These are phyloP conservation scores for Pterostichus niger DNA, from an alignment of 2,888 invertebrate species.

Conservation along the genomic window DNA sequence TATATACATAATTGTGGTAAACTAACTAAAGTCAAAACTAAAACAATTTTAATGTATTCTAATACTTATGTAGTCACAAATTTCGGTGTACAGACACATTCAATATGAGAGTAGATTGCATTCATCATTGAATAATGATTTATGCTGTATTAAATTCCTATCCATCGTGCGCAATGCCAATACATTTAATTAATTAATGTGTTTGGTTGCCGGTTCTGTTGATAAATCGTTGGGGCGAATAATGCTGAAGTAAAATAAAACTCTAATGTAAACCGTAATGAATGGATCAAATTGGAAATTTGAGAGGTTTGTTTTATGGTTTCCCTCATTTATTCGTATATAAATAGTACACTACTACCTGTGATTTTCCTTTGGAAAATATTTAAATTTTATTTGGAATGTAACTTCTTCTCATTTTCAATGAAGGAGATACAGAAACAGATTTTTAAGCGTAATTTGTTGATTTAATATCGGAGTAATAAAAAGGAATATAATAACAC, in stretches of 20 bases:
- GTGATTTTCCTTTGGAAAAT: background rate
- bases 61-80: conserved; percentile 4
- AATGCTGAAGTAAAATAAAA: conserved; percentile 63
- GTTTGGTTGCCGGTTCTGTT: conserved; percentile 55
- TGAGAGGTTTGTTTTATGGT: conserved; percentile 37
- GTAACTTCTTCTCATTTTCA: too few species aligned
- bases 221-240: conserved; percentile 54
- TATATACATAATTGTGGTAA: too few species aligned
- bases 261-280: conserved; percentile 41
- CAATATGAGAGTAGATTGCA: conserved; percentile 22
- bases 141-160: conserved; percentile 65
- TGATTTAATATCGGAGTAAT: too few species aligned
- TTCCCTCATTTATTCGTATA: background rate
- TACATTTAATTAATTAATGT: conserved; percentile 66
- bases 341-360: background rate
- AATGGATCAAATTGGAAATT: conserved; percentile 50
- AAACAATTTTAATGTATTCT: background rate
- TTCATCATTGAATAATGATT: conserved; percentile 48
- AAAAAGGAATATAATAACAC: too few species aligned
- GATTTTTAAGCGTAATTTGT: too few species aligned
- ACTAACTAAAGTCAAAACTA: conserved; percentile 16
- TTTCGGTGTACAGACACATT: background rate
- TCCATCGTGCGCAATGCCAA: conserved; percentile 59
- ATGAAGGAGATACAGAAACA: too few species aligned
- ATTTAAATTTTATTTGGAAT: too few species aligned